Base-by-base conservation (phyloP, 1,140 invertebrate genomes). In the Drosophila tani region DNA sequence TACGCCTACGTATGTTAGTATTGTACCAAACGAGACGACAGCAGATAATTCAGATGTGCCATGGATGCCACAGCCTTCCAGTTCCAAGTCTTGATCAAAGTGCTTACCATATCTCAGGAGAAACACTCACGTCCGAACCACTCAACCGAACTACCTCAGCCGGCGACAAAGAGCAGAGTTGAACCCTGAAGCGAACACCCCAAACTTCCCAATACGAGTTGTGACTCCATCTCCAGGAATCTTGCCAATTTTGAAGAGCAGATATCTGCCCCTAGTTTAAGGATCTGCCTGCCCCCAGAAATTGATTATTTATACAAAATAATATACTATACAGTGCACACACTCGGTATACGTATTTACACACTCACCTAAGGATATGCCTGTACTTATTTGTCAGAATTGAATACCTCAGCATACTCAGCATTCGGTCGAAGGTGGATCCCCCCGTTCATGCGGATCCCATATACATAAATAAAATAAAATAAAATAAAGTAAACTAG, bases 131-230 rank as follows among this genome's bases (percentile, higher is more conserved):
- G 40, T 59, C 67, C 47, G 59, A 59, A 63, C 41, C 49, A 50
- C 80, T 78, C 62, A 81, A 88, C 85, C 78, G 70, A 83, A 88
- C 83, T 87, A 87, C 85, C 84, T 90, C 84, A 87, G 55, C 59
- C 67, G 63, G 66, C 58, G 53, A 56, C 65, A 62, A n/a, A n/a
- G 21, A 24, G 69, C 65, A 64, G 68, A 71, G 68, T 73, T 71
- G 77, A 69, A 17, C 60, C 82, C 62, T 62, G 56, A 65, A 81
- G 55, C 64, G 17, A 68, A 70, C 58, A 49, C 73, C 49, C 64
- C 4, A 43, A 40, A 71, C 71, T 87, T 87, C 75, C 81, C 32
- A 12, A 35, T 11, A 79, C 38, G 62, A 75, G 71, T 75, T 75
- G 60, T 75, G 73, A 75, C 70, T 43, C 21, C 45, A 47, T 47